phyloP scores from a whole-genome alignment of 2,888 invertebrate genomes.

The Pollenia labialis region DNA sequence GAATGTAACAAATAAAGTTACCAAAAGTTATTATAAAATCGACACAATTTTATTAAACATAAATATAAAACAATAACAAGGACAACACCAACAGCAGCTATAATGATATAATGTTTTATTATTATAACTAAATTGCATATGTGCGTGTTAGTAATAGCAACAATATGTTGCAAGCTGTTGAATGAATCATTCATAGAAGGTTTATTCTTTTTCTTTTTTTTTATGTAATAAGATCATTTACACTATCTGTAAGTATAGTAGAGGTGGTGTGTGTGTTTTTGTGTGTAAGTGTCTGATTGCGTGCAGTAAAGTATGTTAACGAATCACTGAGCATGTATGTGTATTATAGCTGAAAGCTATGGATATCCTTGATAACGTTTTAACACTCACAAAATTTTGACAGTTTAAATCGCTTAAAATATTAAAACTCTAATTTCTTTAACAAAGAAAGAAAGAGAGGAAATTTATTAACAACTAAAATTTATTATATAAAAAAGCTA shows the following conservation, averaged over 20 bases:
- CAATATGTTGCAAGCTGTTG: conserved; percentile 48
- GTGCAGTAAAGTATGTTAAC: background rate
- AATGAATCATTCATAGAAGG: background rate
- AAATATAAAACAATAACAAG: conserved; percentile 1
- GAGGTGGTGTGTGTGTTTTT: background rate
- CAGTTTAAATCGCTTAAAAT: too few species aligned
- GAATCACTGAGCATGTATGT: background rate
- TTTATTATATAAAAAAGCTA: too few species aligned
- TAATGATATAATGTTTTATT: background rate
- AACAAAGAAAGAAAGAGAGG: too few species aligned
- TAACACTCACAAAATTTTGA: background rate
- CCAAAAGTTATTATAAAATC: conserved; percentile 7
- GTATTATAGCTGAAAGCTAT: conserved; percentile 10
- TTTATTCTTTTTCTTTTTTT: background rate
- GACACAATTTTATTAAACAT: conserved; percentile 19
- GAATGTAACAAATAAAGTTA: background rate
- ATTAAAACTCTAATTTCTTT: too few species aligned
- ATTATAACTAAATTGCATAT: background rate
- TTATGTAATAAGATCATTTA: background rate
- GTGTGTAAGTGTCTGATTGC: background rate
- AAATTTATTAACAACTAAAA: too few species aligned
- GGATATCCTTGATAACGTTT: background rate
- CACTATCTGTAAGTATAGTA: background rate
- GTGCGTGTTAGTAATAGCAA: conserved; percentile 14
- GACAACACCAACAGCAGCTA: background rate